A percentile compares a stretch with the other conserved stretches of the same genome.
phyloP scores from a whole-genome alignment of 2,888 invertebrate species.

The Xylota segnis region DNA sequence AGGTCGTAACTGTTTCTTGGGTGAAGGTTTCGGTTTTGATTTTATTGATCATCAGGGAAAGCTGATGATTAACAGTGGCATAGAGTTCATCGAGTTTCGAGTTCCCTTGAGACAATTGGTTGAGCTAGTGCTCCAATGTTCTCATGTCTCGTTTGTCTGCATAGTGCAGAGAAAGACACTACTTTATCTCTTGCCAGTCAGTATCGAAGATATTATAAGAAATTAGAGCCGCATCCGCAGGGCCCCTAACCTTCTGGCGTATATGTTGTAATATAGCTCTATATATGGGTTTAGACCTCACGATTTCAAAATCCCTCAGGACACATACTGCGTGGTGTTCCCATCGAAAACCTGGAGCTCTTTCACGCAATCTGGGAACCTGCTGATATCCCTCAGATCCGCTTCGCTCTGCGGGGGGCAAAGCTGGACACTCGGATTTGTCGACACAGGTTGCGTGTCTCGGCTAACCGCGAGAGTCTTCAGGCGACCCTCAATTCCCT shows the following conservation, averaged over 20 bases:
- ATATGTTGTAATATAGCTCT: neutral
- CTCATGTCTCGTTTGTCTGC: conserved; percentile 73
- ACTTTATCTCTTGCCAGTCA: conserved; percentile 36
- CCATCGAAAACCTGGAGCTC: no score
- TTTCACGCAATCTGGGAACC: no score
- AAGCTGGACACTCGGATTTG: no score
- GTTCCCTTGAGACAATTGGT: conserved; percentile 54
- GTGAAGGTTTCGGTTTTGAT: neutral
- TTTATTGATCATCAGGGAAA: no score
- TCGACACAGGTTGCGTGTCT: no score
- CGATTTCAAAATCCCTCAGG: no score
- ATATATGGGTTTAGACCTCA: neutral
- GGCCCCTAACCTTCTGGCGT: neutral
- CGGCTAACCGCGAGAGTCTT: no score
- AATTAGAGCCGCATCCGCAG: neutral
- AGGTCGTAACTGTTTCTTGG: neutral
- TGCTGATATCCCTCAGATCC: no score
- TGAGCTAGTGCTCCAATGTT: conserved; percentile 69
- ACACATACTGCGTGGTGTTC: no score
- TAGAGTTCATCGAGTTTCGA: conserved; percentile 60
- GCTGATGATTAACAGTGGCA: no score
- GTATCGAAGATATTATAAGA: conserved; percentile 22
- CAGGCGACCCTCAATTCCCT: no score
- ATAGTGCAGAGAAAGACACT: conserved; percentile 38
- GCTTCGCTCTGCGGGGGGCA: no score